A percentile compares a stretch with the other conserved stretches of the same genome.
Conservation (phyloP, 2,888 invertebrate species). For the Rutpela maculata region DNA sequence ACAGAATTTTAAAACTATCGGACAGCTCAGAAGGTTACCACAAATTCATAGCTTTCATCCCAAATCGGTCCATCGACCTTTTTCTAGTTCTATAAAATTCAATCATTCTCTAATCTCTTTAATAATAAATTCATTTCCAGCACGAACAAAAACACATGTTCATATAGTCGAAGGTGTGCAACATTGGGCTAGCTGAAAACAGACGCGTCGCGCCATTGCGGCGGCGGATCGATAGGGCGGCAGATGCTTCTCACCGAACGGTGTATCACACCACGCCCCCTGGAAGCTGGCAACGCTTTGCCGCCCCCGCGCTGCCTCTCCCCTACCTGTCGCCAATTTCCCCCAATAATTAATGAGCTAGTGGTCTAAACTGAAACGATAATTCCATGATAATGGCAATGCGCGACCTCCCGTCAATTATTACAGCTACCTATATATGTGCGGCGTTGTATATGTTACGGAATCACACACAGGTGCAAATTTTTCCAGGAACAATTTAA, state of each 20-base stretch:
- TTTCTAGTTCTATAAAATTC: background rate
- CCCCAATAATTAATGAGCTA: slow-evolving; percentile 71
- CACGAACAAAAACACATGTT: background rate
- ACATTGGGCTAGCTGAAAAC: slow-evolving; percentile 39
- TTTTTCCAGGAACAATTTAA: slow-evolving; percentile 8
- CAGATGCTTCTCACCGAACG: slow-evolving; percentile 63
- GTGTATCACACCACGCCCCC: slow-evolving; percentile 59
- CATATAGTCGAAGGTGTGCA: background rate
- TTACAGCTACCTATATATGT: slow-evolving; percentile 51
- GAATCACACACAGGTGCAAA: background rate
- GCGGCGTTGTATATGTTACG: slow-evolving; percentile 7
- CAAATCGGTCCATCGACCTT: background rate
- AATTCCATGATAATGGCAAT: slow-evolving; percentile 76
- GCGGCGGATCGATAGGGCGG: slow-evolving; percentile 66
- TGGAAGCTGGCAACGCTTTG: slow-evolving; percentile 57
- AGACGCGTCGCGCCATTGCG: slow-evolving; percentile 66
- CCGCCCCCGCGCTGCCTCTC: slow-evolving; percentile 55
- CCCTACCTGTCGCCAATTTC: slow-evolving; percentile 67
- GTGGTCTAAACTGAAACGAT: slow-evolving; percentile 74
- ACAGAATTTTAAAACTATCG: too few species aligned
- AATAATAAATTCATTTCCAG: background rate
- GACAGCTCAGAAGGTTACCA: too few species aligned
- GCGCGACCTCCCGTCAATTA: slow-evolving; percentile 72
- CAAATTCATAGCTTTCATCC: background rate
- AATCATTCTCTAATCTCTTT: background rate